Evolutionary conservation across 2,113 vertebrate species (phyloP).

Genomic region (Stercorarius parasiticus): DNA sequence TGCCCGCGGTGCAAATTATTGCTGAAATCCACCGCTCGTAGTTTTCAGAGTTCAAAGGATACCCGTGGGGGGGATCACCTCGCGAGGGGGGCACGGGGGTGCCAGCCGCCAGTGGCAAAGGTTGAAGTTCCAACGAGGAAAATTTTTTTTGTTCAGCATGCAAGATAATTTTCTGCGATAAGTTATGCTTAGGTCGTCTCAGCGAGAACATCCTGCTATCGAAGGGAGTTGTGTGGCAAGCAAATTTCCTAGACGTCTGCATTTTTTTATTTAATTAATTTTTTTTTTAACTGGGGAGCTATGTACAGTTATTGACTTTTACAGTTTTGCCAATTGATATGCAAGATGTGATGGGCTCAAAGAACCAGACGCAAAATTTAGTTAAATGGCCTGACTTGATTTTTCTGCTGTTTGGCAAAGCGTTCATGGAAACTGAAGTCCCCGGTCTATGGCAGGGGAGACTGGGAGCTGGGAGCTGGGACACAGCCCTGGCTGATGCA

Average conservation of each 20-base stretch:
- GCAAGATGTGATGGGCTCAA: background rate
- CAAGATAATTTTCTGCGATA: background rate
- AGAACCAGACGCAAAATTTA: background rate
- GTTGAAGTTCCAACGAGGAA: background rate
- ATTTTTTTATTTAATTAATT: background rate
- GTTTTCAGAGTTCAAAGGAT: conserved; percentile 30
- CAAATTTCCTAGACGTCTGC: background rate
- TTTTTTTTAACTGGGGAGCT: background rate
- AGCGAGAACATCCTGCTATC: background rate
- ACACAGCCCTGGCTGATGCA: accelerated
- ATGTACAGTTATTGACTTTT: background rate
- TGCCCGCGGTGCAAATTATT: background rate
- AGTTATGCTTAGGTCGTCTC: background rate
- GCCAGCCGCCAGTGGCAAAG: background rate
- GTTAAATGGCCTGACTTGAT: background rate
- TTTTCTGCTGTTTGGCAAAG: background rate
- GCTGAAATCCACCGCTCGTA: background rate
- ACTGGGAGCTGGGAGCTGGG: background rate
- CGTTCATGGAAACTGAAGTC: background rate
- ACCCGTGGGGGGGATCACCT: background rate
- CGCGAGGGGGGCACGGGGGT: background rate
- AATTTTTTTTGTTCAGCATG: background rate
- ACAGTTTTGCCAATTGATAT: background rate
- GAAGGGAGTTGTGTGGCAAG: background rate
- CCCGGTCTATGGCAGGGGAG: background rate